Evolutionary conservation across 2,113 vertebrate species (phyloP), one percentile per base, ranked within the genome.

Genomic region (Rafetus swinhoei): DNA sequence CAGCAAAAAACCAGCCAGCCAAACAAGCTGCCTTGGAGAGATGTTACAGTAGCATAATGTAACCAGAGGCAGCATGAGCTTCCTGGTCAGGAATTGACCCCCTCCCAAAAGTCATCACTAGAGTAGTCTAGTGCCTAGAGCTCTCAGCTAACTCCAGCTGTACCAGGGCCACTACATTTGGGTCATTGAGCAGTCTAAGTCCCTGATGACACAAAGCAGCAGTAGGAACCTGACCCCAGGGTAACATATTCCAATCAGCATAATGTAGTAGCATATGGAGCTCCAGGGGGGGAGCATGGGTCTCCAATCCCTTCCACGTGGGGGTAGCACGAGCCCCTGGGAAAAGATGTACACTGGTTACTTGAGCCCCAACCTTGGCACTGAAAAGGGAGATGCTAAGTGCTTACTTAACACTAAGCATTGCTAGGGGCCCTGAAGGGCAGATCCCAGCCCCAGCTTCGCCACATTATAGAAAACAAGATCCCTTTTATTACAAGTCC

Each of bases 261-360:
- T 7, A 69, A 69, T 10, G 4, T 10, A 60, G 24, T 24, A 27
- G 59, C 59, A 25, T 2, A 1, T 18, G 62, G 62, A 18, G 18
- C 15, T 69, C 62, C 18, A 2, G 6, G 29, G 2, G 14, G 29
- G 7, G 3, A 3, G 16, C 2, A 3, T 3, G 3, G 3, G 27
- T 45, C 45, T 62, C 60, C 12, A 29, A 56, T 22, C 60, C 11
- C 14, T 65, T 32, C 14, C 53, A 54, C 53, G 10, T 45, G 45
- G 6, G 6, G 6, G 45, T 45, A 45, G 45, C 6, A 29, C 32
- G 12, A 62, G 13, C 60, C 1, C 0, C 11, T 27, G 27, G 60
- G 29, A 9, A 12, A 6, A 45, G 45, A 45, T 5, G 5, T 7
- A 45, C 45, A 45, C 45, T 6, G 4, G 45, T 45, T 45, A 45